Evolutionary conservation across 2,888 invertebrate genomes (phyloP).

Genomic region (Parnassius smintheus): DNA sequence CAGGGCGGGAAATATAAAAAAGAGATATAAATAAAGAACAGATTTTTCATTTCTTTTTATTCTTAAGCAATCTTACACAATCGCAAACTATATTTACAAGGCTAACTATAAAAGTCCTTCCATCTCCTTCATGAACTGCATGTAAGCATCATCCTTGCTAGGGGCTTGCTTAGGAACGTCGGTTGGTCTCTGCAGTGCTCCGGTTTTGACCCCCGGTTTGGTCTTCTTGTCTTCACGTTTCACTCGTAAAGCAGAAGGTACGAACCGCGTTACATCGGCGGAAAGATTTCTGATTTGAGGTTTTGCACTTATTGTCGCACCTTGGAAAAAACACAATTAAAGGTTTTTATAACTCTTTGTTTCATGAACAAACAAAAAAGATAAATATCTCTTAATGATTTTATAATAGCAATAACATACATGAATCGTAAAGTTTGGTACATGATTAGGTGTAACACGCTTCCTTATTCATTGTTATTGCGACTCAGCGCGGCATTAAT

Average conservation of each 20-base stretch:
- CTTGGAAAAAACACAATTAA: conserved; percentile 46
- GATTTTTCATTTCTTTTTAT: not conserved
- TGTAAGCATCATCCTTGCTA: conserved; percentile 98
- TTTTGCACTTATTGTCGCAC: conserved; percentile 96
- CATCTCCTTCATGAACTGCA: conserved; percentile 99
- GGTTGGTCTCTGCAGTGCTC: conserved; percentile 73
- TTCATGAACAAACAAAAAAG: no score
- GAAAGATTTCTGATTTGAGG: conserved; percentile 97
- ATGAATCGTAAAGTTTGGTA: no score
- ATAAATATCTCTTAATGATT: no score
- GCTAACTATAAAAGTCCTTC: conserved; percentile 88
- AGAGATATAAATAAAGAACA: not conserved
- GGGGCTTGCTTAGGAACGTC: conserved; percentile 75
- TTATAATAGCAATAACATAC: no score
- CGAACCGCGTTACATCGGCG: conserved; percentile 97
- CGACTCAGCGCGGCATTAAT: no score
- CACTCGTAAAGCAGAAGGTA: conserved; percentile 95
- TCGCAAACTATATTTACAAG: not conserved
- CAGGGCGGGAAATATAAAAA: no score
- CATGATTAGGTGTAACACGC: no score
- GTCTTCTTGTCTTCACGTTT: conserved; percentile 91
- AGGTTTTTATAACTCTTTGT: no score
- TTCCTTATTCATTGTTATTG: no score
- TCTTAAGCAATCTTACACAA: not conserved
- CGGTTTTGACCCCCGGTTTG: conserved; percentile 76